Evolutionary conservation across 2,797 vertebrate genomes (phyloP).

Genomic region (Crocidura indochinensis): DNA sequence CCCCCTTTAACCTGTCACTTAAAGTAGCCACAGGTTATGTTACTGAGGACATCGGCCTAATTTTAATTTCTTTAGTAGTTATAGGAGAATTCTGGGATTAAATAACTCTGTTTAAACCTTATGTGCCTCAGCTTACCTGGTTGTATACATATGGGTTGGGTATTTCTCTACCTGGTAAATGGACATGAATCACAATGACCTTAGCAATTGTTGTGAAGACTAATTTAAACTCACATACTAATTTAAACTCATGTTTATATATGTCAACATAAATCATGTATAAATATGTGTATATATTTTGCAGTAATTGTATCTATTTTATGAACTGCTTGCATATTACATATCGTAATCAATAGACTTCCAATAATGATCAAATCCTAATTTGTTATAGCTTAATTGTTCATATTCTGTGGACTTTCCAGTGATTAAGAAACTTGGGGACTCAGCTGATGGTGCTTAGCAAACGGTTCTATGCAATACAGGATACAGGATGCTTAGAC

Average conservation of each 20-base stretch:
- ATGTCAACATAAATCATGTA: neutral
- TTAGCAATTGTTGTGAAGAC: neutral
- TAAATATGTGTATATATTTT: neutral
- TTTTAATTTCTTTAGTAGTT: neutral
- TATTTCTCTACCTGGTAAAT: neutral
- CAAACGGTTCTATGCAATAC: too few relatives aligned
- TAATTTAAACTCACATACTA: neutral
- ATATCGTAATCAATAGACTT: neutral
- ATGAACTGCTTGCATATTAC: neutral
- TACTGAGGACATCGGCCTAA: neutral
- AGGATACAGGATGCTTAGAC: too few relatives aligned
- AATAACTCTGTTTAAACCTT: neutral
- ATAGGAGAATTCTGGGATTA: neutral
- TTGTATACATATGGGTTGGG: neutral
- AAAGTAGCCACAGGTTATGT: neutral
- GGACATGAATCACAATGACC: neutral
- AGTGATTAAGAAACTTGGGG: too few relatives aligned
- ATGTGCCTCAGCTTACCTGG: neutral
- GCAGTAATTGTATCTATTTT: neutral
- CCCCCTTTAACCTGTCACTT: too few relatives aligned
- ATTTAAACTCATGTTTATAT: neutral
- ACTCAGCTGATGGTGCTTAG: too few relatives aligned
- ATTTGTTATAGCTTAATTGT: neutral
- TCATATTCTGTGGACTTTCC: too few relatives aligned
- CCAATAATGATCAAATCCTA: neutral